Conservation (phyloP, 2,888 invertebrate species). For the Watsonalla binaria region DNA sequence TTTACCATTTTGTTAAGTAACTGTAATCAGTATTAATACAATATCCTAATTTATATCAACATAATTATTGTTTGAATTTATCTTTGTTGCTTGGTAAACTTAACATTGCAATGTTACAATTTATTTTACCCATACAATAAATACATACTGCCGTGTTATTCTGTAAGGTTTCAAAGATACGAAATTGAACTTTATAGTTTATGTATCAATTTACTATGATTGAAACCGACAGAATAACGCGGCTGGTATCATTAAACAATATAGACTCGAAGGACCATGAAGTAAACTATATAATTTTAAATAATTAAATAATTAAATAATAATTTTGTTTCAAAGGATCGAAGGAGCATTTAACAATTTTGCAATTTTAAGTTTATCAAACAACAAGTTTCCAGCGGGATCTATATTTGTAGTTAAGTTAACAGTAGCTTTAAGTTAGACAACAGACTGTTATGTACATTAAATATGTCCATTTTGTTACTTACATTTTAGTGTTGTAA, state of each 20-base stretch:
- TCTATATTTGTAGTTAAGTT: constrained; percentile 33
- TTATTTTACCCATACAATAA: no score
- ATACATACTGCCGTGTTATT: no score
- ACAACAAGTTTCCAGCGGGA: constrained; percentile 37
- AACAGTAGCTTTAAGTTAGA: constrained; percentile 53
- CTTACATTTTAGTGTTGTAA: constrained; percentile 29
- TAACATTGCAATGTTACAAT: constrained; percentile 1
- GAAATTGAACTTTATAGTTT: no score
- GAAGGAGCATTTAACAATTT: constrained; percentile 8
- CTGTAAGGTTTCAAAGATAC: no score
- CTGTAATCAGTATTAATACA: constrained; percentile 75
- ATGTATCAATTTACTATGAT: no score
- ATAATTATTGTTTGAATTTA: constrained; percentile 29
- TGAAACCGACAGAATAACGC: no score
- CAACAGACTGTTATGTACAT: constrained; percentile 54
- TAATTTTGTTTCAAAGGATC: constrained; percentile 1
- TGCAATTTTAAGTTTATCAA: constrained; percentile 25
- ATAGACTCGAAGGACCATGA: constrained; percentile 7
- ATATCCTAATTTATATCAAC: constrained; percentile 64
- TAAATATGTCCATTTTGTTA: constrained; percentile 39
- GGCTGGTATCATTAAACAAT: neutral
- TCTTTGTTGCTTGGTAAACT: constrained; percentile 29
- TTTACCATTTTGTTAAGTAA: constrained; percentile 64
- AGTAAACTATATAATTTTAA: neutral
- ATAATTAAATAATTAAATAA: neutral